phyloP scores from a whole-genome alignment of 2,113 vertebrate species.

The Calidris pugnax region DNA sequence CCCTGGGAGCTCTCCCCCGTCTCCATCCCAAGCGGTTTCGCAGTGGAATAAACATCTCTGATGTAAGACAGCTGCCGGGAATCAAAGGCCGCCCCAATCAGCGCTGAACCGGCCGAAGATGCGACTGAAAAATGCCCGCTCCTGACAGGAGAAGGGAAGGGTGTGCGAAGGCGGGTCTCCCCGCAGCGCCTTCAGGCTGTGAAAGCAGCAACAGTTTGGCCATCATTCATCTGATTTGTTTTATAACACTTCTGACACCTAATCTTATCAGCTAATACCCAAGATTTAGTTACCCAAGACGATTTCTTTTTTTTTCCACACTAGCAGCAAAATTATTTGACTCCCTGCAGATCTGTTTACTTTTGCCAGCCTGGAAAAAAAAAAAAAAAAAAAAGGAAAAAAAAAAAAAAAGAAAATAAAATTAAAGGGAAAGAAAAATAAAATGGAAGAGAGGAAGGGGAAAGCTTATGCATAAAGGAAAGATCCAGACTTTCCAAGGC shows the following conservation, averaged over 20 bases:
- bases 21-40: slow-evolving; percentile 24
- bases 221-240: slow-evolving; percentile 61
- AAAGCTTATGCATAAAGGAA: not conserved
- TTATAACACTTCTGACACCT: slow-evolving; percentile 59
- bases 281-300: slow-evolving; percentile 1
- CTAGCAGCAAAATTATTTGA: slow-evolving; percentile 5
- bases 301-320: not conserved
- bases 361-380: not conserved
- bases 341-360: not conserved
- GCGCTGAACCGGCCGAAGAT: not conserved
- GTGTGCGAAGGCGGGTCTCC: not conserved
- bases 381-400: no score
- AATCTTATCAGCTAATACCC: slow-evolving; percentile 59
- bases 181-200: not conserved
- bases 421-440: no score
- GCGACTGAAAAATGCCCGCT: slow-evolving; percentile 14
- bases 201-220: not conserved
- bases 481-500: not conserved
- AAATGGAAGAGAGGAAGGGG: not conserved
- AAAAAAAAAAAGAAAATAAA: no score
- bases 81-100: slow-evolving; percentile 39
- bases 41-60: slow-evolving; percentile 67
- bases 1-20: not conserved
- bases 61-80: slow-evolving; percentile 65
- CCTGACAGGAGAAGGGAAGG: not conserved